These are phyloP conservation scores for Atethmia centrago DNA, from an alignment of 2,888 invertebrate genomes.

Conservation along the genomic window DNA sequence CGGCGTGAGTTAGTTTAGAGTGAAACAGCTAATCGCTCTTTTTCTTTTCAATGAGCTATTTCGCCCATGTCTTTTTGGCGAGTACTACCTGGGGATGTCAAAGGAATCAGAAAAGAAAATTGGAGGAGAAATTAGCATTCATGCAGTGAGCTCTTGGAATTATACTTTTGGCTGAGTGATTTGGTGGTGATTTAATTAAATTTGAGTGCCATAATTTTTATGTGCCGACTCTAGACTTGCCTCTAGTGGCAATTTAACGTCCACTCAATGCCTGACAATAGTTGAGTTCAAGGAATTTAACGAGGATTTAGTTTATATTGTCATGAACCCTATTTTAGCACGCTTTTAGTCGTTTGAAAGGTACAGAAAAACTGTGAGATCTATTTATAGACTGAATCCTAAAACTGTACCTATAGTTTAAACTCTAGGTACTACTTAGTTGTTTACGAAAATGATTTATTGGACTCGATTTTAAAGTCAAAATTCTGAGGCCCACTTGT, in stretches of 20 bases:
- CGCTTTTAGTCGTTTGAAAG: slow-evolving; percentile 1
- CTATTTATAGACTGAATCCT: no score
- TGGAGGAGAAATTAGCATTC: no score
- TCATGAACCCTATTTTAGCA: not conserved
- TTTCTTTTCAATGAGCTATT: no score
- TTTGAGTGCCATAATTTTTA: slow-evolving; percentile 29
- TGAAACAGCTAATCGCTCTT: no score
- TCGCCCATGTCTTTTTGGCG: no score
- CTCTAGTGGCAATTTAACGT: slow-evolving; percentile 19
- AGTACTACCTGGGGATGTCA: no score
- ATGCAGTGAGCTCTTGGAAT: not conserved
- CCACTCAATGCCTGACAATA: slow-evolving; percentile 17
- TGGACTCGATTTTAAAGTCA: no score
- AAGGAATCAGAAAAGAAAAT: not conserved
- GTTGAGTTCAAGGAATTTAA: slow-evolving; percentile 22
- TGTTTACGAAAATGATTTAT: no score
- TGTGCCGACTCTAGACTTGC: not conserved
- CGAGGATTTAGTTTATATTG: not conserved
- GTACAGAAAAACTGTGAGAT: not conserved
- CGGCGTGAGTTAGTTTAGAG: no score
- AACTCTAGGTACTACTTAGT: no score
- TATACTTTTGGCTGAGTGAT: not conserved
- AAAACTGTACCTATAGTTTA: no score
- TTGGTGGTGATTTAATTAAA: slow-evolving; percentile 37
- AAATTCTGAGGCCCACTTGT: no score